A percentile compares a stretch with the other conserved stretches of the same genome.
Conservation (phyloP, 2,888 invertebrate genomes). For the Anarsia innoxiella region DNA sequence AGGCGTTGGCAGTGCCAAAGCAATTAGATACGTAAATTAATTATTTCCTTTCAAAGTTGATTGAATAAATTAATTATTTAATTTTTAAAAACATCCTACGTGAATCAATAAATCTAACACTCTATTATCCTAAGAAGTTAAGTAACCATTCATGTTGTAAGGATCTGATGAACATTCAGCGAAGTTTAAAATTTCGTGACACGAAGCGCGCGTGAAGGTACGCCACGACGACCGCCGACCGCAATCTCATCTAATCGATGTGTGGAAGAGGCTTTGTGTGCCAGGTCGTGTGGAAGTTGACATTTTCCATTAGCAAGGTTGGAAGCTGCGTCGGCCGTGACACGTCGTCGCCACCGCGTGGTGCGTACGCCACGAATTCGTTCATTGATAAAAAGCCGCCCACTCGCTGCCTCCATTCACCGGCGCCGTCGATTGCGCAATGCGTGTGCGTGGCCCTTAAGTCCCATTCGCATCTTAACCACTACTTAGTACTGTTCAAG, state of each 20-base stretch:
- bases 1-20: slow-evolving; percentile 56
- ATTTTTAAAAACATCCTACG: slow-evolving; percentile 15
- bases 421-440: slow-evolving; percentile 60
- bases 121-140: not conserved
- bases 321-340: slow-evolving; percentile 57
- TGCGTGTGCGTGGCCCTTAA: slow-evolving; percentile 43
- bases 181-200: too few species aligned
- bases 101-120: slow-evolving; percentile 1
- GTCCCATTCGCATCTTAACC: slow-evolving; percentile 24
- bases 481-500: too few species aligned
- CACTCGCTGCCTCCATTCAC: slow-evolving; percentile 35
- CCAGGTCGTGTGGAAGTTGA: slow-evolving; percentile 35
- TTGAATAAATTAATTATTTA: slow-evolving; percentile 35
- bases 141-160: too few species aligned
- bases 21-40: slow-evolving; percentile 63
- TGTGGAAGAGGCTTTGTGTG: slow-evolving; percentile 24
- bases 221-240: not conserved
- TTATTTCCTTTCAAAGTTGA: slow-evolving; percentile 67
- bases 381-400: slow-evolving; percentile 73
- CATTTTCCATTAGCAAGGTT: slow-evolving; percentile 58
- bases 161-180: too few species aligned
- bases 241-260: slow-evolving; percentile 17
- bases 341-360: slow-evolving; percentile 39
- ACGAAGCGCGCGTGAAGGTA: not conserved
- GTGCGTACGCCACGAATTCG: slow-evolving; percentile 67